Base-by-base conservation (phyloP, 2,888 invertebrate species). In the Drosophila nigricruria region DNA sequence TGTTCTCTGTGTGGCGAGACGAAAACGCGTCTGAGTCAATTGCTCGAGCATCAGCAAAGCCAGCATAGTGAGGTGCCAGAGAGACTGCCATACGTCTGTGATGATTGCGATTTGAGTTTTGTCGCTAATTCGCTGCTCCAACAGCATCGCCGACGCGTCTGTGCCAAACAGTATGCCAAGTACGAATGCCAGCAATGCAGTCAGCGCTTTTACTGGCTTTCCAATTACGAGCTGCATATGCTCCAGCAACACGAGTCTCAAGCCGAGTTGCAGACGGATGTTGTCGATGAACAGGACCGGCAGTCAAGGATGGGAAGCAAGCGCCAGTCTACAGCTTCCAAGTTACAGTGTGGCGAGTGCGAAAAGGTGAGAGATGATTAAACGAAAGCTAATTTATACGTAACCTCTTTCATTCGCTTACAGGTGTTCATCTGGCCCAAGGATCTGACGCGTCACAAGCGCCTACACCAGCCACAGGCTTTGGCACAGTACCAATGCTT, bases 361-460 rank as follows among this genome's bases (percentile, higher is more conserved):
- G 94, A 94, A 34, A 95, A 95, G 90, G 93, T 83, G 16, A 25
- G 18, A 0, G 3, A 1, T 12, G 3, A 20, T 20, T 1, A n/a
- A 20, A 14, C 4, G n/a, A 38, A 18, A 27, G 1, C 2, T 16
- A 10, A 9, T 3, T 20, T 5, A 16, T 16, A 20, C 10, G 5
- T 43, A 45, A 45, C 5, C 3, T 5, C 5, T 5, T 9, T 1
- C 16, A 10, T 18, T 16, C 36, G 3, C 5, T 67, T 52, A 0
- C 9, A 81, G 81, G 71, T 94, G 8, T 96, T 96, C 91, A 94
- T 81, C 90, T 95, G 95, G 91, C 94, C 94, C 56, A 95, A 95
- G 76, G 94, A 95, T 82, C 93, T 96, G 12, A 94, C 94, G 0
- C 94, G 95, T 57, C 96, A 96, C 91, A 94, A 94, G 25, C 95